A percentile compares a stretch with the other conserved stretches of the same genome.
phyloP scores from a whole-genome alignment of 2,888 invertebrate genomes.

The Chrysodeixis includens region DNA sequence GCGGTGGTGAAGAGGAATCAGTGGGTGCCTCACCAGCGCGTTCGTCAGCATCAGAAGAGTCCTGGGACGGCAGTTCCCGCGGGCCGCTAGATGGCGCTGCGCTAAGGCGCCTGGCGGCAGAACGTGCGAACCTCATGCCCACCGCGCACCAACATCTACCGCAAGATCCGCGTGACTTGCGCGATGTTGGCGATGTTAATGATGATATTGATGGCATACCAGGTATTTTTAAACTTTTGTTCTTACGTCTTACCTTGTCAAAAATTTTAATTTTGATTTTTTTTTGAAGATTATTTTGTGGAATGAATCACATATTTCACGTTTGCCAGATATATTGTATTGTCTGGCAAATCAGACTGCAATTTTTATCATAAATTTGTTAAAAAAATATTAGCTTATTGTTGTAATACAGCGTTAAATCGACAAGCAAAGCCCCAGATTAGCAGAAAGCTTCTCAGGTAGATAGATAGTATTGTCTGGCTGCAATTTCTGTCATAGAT shows the following conservation, averaged over 20 bases:
- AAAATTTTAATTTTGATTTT: not conserved
- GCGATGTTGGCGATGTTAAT: conserved; percentile 18
- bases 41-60: conserved; percentile 82
- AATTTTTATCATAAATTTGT: too few relatives aligned
- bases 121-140: conserved; percentile 59
- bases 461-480: too few relatives aligned
- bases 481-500: too few relatives aligned
- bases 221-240: conserved; percentile 50
- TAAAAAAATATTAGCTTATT: too few relatives aligned
- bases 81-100: conserved; percentile 94
- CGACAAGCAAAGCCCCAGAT: too few relatives aligned
- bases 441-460: too few relatives aligned
- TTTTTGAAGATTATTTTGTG: too few relatives aligned
- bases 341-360: too few relatives aligned
- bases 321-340: too few relatives aligned
- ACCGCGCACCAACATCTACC: conserved; percentile 71
- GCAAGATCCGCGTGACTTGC: conserved; percentile 12
- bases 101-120: conserved; percentile 90
- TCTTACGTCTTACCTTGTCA: not conserved
- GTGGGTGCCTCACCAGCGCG: conserved; percentile 75
- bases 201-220: conserved; percentile 80
- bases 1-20: conserved; percentile 31
- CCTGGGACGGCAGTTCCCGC: conserved; percentile 90
- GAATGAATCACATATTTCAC: too few relatives aligned
- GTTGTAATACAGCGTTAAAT: too few relatives aligned